Evolutionary conservation across 2,113 vertebrate genomes (phyloP).

Genomic region (Nicator chloris): DNA sequence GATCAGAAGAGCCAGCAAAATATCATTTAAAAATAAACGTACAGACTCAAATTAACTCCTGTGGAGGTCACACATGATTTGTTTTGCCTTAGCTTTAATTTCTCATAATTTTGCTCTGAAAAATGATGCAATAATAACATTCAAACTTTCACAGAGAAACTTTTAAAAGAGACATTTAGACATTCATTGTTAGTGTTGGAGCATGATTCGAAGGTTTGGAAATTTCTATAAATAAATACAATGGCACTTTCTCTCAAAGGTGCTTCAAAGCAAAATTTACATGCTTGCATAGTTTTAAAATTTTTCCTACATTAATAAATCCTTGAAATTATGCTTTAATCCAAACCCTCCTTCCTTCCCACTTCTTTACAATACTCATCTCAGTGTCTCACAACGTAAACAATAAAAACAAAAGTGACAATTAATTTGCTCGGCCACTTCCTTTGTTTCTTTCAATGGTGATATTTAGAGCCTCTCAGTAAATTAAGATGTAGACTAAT

Average conservation of each 20-base stretch:
- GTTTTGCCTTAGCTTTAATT: background rate
- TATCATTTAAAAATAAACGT: background rate
- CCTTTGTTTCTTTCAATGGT: background rate
- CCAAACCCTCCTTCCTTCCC: background rate
- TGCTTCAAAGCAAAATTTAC: background rate
- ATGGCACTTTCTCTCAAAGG: background rate
- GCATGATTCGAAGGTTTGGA: background rate
- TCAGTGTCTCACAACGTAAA: background rate
- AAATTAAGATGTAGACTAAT: background rate
- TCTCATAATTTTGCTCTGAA: background rate
- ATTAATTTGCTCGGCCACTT: background rate
- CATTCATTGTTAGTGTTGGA: background rate
- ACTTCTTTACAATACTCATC: background rate
- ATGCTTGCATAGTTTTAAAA: background rate
- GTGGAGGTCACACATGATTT: background rate
- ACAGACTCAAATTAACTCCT: background rate
- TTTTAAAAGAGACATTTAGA: background rate
- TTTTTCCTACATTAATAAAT: background rate
- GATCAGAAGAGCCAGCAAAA: background rate
- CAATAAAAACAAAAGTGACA: background rate
- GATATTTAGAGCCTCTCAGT: background rate
- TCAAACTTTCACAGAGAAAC: background rate
- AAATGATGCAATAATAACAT: background rate
- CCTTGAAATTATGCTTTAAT: background rate
- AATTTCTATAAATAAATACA: background rate